phyloP scores from a whole-genome alignment of 2,797 vertebrate species.

The Peromyscus nudipes region DNA sequence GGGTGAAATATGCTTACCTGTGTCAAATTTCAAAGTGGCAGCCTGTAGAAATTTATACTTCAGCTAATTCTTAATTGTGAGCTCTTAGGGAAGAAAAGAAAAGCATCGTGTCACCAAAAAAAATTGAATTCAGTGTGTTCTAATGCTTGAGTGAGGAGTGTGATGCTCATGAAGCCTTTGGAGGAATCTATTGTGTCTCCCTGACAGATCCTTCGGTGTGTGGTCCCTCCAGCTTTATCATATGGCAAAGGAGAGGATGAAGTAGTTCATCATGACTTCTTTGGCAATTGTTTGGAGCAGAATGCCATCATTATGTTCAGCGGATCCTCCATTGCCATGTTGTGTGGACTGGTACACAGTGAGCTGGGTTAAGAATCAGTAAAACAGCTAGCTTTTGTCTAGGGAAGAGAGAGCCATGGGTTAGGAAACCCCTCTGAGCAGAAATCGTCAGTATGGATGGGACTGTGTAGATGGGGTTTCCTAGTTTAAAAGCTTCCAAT shows the following conservation, averaged over 20 bases:
- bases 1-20: not conserved
- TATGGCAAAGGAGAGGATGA: not conserved
- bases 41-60: slow-evolving; percentile 31
- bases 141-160: slow-evolving; percentile 58
- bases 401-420: not conserved
- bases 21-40: slow-evolving; percentile 9
- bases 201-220: slow-evolving; percentile 29
- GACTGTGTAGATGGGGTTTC: not conserved
- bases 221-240: slow-evolving; percentile 32
- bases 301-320: slow-evolving; percentile 45
- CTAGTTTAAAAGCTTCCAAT: slow-evolving; percentile 14
- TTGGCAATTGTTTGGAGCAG: slow-evolving; percentile 59
- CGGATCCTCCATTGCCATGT: not conserved
- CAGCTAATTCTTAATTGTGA: slow-evolving; percentile 28
- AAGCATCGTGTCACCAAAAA: slow-evolving; percentile 20
- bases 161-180: slow-evolving; percentile 8
- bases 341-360: not conserved
- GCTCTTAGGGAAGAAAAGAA: not conserved
- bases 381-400: slow-evolving; percentile 59
- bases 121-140: slow-evolving; percentile 62
- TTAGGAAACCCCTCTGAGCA: slow-evolving; percentile 28
- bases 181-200: slow-evolving; percentile 39
- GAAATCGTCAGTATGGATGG: not conserved
- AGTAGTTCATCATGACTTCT: slow-evolving; percentile 65
- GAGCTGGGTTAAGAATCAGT: not conserved